A percentile compares a stretch with the other conserved stretches of the same genome.
Conservation (phyloP, 1,140 invertebrate genomes). For the Euura saliciscinereae region DNA sequence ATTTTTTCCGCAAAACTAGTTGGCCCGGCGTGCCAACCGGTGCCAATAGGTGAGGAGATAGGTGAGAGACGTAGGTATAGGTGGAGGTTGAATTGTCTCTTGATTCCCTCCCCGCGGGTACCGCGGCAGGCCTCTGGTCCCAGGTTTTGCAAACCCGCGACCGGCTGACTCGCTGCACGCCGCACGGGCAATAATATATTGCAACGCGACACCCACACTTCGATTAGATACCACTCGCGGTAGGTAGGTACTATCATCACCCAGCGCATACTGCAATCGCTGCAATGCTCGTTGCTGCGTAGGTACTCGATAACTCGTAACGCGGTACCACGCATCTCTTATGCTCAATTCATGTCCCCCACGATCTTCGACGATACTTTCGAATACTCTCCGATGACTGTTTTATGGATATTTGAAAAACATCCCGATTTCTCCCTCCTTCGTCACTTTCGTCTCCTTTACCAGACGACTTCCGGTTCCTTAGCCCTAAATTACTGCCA, state of each 20-base stretch:
- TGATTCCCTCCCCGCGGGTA: background rate
- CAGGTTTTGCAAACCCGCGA: conserved; percentile 16
- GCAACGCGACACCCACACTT: conserved; percentile 24
- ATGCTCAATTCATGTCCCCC: no score
- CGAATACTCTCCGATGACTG: no score
- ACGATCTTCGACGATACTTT: no score
- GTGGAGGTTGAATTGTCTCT: conserved; percentile 1
- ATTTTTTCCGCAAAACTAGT: conserved; percentile 49
- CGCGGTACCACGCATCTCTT: no score
- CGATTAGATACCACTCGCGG: conserved; percentile 16
- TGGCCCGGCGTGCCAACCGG: conserved; percentile 21
- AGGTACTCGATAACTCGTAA: background rate
- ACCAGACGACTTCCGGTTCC: no score
- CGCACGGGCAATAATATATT: conserved; percentile 18
- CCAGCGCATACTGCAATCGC: background rate
- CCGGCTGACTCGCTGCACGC: conserved; percentile 19
- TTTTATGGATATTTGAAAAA: no score
- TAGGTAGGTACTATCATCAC: background rate
- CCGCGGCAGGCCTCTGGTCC: conserved; percentile 16
- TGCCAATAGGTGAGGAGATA: background rate
- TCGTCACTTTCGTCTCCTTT: no score
- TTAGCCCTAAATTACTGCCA: no score
- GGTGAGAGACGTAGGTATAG: background rate
- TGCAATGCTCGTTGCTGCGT: background rate
- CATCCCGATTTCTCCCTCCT: no score